These are phyloP conservation scores for Montipora sp. DNA, from an alignment of 64 coral and sea anemone genomes.

Conservation along the genomic window DNA sequence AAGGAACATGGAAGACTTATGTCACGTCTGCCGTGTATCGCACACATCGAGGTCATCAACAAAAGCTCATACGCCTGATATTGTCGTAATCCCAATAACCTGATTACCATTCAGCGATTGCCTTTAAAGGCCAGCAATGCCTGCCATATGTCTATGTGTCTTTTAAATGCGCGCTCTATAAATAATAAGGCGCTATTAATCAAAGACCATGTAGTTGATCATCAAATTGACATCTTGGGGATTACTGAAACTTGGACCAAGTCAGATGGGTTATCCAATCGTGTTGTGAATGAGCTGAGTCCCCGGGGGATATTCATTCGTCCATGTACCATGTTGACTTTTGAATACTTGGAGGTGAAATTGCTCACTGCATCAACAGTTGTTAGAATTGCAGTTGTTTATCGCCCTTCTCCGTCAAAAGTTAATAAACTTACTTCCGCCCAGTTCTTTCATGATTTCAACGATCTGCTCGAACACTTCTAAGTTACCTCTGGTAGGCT, in stretches of 20 bases:
- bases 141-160: too few species aligned
- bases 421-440: neutral
- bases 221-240: conserved; percentile 54
- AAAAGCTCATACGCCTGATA: too few species aligned
- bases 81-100: too few species aligned
- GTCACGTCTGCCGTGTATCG: too few species aligned
- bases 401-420: too few species aligned
- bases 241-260: conserved; percentile 55
- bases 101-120: too few species aligned
- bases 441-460: conserved; percentile 51
- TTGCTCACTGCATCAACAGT: conserved; percentile 28
- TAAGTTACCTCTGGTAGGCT: conserved; percentile 34
- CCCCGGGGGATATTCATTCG: conserved; percentile 51
- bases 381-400: conserved; percentile 60
- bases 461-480: conserved; percentile 14
- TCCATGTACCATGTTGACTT: conserved; percentile 32
- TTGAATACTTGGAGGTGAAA: conserved; percentile 37
- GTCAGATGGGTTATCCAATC: conserved; percentile 35
- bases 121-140: too few species aligned
- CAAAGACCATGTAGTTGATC: conserved; percentile 26
- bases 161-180: too few species aligned
- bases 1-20: too few species aligned
- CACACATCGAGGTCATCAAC: too few species aligned
- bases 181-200: too few species aligned
- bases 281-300: conserved; percentile 54